These are phyloP conservation scores for Rugalucina vietnamica DNA, from an alignment of 2,888 invertebrate species.

Conservation along the genomic window DNA sequence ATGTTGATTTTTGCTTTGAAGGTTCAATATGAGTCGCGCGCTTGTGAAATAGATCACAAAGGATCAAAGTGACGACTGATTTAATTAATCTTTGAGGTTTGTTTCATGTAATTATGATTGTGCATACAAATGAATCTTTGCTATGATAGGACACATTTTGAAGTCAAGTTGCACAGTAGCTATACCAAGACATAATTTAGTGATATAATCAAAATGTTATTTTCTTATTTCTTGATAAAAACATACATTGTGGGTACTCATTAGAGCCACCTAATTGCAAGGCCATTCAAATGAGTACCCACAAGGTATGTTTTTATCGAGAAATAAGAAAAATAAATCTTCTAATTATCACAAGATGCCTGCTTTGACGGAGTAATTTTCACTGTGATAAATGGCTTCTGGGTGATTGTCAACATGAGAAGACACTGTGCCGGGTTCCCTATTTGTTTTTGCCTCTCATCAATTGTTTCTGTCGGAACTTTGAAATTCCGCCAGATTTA, in stretches of 20 bases:
- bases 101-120: conserved; percentile 10
- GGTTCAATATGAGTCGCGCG: not conserved
- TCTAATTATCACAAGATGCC: too few species aligned
- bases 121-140: not conserved
- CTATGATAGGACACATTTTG: not conserved
- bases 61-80: not conserved
- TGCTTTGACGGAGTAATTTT: conserved; percentile 3
- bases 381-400: not conserved
- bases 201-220: too few species aligned
- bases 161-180: too few species aligned
- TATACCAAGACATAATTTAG: too few species aligned
- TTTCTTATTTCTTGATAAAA: too few species aligned
- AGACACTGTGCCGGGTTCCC: not conserved
- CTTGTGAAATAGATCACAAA: not conserved
- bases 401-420: not conserved
- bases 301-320: too few species aligned
- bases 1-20: conserved; percentile 8
- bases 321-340: too few species aligned
- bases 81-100: conserved; percentile 9
- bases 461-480: not conserved
- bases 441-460: not conserved
- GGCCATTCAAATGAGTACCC: too few species aligned
- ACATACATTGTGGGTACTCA: too few species aligned
- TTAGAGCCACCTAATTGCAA: too few species aligned
- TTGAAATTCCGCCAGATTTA: not conserved